Base-by-base conservation (phyloP, 2,888 invertebrate species). In the Limenitis camilla region DNA sequence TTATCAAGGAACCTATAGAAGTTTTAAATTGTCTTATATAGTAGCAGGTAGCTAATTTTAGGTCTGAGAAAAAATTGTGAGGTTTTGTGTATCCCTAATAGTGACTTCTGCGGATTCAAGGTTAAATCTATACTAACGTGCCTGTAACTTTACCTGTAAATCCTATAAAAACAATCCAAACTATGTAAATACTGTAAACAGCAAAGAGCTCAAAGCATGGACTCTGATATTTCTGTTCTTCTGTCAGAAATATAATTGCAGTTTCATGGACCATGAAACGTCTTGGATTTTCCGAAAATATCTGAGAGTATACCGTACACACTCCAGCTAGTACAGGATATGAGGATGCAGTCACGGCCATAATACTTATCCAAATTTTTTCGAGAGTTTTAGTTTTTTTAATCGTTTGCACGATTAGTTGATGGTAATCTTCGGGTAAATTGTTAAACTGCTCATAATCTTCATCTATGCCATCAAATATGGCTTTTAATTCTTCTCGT, bases 221-320 rank as follows among this genome's bases (percentile, higher is more conserved):
- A 5, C 51, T 52, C 5, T 56, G 42, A 19, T 62, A 64, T 9
- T 58, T 56, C 33, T 56, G 28, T 27, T 64, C 64, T 5, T 55
- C 52, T 0, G 58, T 41, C 6, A 63, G 38, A 27, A 51, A 49
- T 30, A 61, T 45, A 4, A 63, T 1, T 0, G 41, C 31, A 5
- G 49, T 40, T 27, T 66, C 64, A 28, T 66, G 66, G 1, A 65
- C 39, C 64, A 66, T 60, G 46, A 50, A 61, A 39, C 55, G 52
- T 36, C 45, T 59, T 0, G 62, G 63, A 5, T 56, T 53, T 2
- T 63, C 61, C 6, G 61, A 60, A 32, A 59, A 56, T 1, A 61
- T 6, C 11, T 50, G 49, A 0, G 52, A 61, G 35, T 63, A 55
- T 1, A 61, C 31, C 2, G 62, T 64, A 2, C 58, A 53, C 0